Evolutionary conservation across 2,888 invertebrate genomes (phyloP), one percentile per base, ranked within the genome.

Genomic region (Xanthorhoe spadicearia): DNA sequence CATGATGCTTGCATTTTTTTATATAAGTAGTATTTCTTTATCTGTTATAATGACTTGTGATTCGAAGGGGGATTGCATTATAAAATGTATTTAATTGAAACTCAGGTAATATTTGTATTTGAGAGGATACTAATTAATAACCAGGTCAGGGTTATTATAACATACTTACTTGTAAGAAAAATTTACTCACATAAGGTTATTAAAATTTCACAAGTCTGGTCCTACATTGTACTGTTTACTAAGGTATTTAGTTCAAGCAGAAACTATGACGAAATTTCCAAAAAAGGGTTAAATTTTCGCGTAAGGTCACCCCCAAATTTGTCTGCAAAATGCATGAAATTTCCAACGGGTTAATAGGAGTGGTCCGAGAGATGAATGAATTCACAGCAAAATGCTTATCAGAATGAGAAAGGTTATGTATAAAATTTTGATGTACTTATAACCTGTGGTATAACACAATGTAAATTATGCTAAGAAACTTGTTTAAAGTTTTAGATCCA

Each of bases 241-340:
- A 52, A 66, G 61, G 51, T 69, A 69, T 71, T 71, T 71, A 61
- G 64, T 61, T 64, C 67, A 15, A 15, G 52, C 15, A 66, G 62
- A 68, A 58, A 54, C n/a, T 64, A 58, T 67, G 62, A 46, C 54
- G 67, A 51, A 69, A 69, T 35, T 62, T 58, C 19, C 67, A 56
- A 61, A 69, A 71, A 58, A 64, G 48, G 67, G 61, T 54, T 53
- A 61, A 60, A 46, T 50, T 59, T 64, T 62, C 32, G 32, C 51
- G 15, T 59, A 62, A 68, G 69, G 69, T 69, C 64, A 61, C 51
- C 43, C 23, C 32, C 50, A 32, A 55, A 63, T 66, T 69, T 62
- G 64, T 52, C 32, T 23, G 18, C 10, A 18, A 18, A 43, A 51
- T 56, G 46, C 17, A 23, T 13, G 13, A 15, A 49, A 48, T 9